Conservation (phyloP, 2,797 vertebrate genomes). For the Tachyglossus aculeatus region DNA sequence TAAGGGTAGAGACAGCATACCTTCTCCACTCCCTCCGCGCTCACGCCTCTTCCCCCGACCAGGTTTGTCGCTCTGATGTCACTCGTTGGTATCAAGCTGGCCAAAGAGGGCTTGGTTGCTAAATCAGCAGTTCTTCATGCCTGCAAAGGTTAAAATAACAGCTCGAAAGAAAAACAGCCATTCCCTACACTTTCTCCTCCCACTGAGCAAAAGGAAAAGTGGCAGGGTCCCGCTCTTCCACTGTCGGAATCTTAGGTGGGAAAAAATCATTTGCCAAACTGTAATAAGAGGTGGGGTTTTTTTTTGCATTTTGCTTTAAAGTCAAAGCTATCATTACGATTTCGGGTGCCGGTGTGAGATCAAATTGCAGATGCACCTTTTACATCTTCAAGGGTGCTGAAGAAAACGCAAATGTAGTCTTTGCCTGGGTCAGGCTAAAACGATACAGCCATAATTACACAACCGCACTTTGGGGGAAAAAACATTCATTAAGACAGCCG, state of each 20-base stretch:
- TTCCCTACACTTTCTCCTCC: neutral
- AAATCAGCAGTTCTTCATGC: constrained; percentile 41
- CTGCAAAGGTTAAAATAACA: constrained; percentile 35
- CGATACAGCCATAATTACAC: constrained; percentile 51
- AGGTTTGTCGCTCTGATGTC: constrained; percentile 33
- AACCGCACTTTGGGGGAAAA: constrained; percentile 47
- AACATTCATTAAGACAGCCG: constrained; percentile 48
- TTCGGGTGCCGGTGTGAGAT: constrained; percentile 7
- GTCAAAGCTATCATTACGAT: constrained; percentile 29
- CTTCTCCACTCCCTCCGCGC: too few species aligned
- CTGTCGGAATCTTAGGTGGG: too few species aligned
- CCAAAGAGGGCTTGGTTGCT: constrained; percentile 28
- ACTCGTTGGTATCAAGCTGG: constrained; percentile 16
- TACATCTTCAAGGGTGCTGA: constrained; percentile 57
- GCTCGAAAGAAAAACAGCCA: constrained; percentile 14
- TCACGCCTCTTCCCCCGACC: too few species aligned
- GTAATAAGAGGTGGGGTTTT: constrained; percentile 45
- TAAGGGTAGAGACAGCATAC: too few species aligned
- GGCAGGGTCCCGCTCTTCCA: too few species aligned
- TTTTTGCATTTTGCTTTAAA: constrained; percentile 38
- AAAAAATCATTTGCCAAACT: constrained; percentile 42
- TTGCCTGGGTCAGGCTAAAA: constrained; percentile 48
- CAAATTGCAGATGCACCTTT: constrained; percentile 18
- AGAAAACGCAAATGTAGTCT: constrained; percentile 61
- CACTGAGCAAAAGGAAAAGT: neutral